Conservation (phyloP, 2,888 invertebrate genomes). For the Pemphredon lugubris region DNA sequence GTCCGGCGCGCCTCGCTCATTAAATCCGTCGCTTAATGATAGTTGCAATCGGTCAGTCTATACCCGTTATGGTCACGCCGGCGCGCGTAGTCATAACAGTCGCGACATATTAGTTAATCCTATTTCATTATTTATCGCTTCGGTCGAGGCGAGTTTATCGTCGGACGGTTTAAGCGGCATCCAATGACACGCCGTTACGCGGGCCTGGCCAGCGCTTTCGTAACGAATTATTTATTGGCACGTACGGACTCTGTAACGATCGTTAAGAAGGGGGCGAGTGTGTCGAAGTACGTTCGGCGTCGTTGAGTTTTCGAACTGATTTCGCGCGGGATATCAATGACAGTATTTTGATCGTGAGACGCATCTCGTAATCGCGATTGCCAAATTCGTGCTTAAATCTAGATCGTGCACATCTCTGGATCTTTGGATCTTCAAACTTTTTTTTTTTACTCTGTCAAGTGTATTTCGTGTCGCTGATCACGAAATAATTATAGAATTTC, state of each 20-base stretch:
- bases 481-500: too few species aligned
- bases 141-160: conserved; percentile 14
- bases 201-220: not conserved
- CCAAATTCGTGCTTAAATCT: too few species aligned
- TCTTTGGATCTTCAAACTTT: too few species aligned
- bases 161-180: conserved; percentile 13
- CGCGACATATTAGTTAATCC: conserved; percentile 49
- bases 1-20: conserved; percentile 75
- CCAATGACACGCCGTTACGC: conserved; percentile 22
- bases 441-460: too few species aligned
- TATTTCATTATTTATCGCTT: conserved; percentile 49
- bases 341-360: too few species aligned
- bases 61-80: conserved; percentile 41
- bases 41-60: conserved; percentile 67
- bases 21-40: conserved; percentile 77
- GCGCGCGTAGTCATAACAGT: conserved; percentile 39
- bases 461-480: too few species aligned
- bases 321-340: not conserved
- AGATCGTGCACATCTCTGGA: too few species aligned
- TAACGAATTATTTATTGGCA: conserved; percentile 22
- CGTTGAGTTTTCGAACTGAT: not conserved
- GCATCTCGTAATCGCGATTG: not conserved
- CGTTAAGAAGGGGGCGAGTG: not conserved
- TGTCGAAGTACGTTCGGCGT: not conserved
- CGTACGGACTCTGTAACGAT: not conserved